Conservation (phyloP, 2,888 invertebrate genomes). For the Copidosoma aretas region DNA sequence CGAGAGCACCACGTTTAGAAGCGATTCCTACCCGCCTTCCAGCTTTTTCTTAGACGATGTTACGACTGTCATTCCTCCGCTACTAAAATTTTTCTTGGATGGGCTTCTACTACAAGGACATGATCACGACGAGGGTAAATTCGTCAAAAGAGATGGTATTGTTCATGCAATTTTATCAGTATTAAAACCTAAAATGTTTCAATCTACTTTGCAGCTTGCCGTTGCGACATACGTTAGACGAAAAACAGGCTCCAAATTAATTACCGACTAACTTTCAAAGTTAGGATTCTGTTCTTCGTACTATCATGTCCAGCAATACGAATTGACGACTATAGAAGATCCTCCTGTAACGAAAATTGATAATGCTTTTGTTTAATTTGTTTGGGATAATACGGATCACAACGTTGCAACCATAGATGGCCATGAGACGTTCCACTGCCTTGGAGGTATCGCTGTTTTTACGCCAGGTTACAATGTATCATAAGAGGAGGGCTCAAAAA, state of each 20-base stretch:
- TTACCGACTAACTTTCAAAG: slow-evolving; percentile 29
- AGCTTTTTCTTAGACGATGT: not conserved
- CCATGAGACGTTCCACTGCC: slow-evolving; percentile 8
- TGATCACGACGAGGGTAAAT: not conserved
- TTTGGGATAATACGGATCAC: slow-evolving; percentile 39
- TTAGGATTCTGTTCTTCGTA: slow-evolving; percentile 31
- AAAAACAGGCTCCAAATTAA: slow-evolving; percentile 31
- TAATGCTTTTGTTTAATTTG: slow-evolving; percentile 14
- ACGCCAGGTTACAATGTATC: not conserved
- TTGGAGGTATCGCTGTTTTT: slow-evolving; percentile 8
- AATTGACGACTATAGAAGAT: slow-evolving; percentile 21
- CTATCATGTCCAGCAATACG: slow-evolving; percentile 26
- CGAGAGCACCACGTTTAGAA: not conserved
- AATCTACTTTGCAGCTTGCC: slow-evolving; percentile 32
- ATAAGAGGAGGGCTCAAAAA: not conserved
- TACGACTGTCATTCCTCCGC: not conserved
- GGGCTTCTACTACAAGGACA: not conserved
- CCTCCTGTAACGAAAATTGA: not conserved
- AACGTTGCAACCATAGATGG: slow-evolving; percentile 29
- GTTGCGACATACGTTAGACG: slow-evolving; percentile 30
- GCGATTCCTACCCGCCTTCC: not conserved
- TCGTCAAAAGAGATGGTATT: not conserved
- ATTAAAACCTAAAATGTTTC: slow-evolving; percentile 30
- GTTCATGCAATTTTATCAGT: slow-evolving; percentile 16
- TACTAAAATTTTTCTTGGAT: not conserved